Evolutionary conservation across 1,140 invertebrate genomes (phyloP), one percentile per base, ranked within the genome.

Genomic region (Neotoxoptera formosana): DNA sequence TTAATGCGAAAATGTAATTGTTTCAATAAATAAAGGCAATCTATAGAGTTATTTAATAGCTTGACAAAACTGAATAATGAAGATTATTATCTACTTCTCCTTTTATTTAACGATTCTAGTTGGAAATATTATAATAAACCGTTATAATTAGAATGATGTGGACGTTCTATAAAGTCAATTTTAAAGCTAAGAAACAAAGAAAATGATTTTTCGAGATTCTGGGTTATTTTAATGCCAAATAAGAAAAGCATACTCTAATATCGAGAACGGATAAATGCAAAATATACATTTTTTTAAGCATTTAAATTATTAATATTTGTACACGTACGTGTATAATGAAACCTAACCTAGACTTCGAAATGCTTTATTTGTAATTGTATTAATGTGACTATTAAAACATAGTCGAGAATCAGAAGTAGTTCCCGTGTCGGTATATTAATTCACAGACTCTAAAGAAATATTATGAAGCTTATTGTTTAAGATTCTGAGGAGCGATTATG

Each of bases 311-410:
- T 34, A 34, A 76, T n/a, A 76, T n/a, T 76, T n/a, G 67, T n/a
- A 76, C n/a, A 34, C 20, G 67, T 34, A 76, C n/a, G 67, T 2
- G 30, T 76, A 34, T 41, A 41, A 76, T 76, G 20, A 76, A 76
- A 76, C 30, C n/a, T 76, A 76, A 76, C 30, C n/a, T 76, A 76
- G n/a, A 76, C n/a, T 76, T 34, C n/a, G n/a, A 34, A 76, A 34
- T n/a, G 67, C 67, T 76, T 76, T 76, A 34, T 76, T 76, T n/a
- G 30, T 76, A n/a, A 76, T n/a, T 34, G 4, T 76, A 9, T 76
- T n/a, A n/a, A 76, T 76, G n/a, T 34, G 67, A n/a, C 67, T 76
- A 34, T 86, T 86, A 25, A 45, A 45, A 86, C 83, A 86, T 86
- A 45, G 41, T 8, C 45, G 45, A 86, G 83, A 84, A 84, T 86